Conservation (phyloP, 2,797 vertebrate species). For the Dipus sagitta region DNA sequence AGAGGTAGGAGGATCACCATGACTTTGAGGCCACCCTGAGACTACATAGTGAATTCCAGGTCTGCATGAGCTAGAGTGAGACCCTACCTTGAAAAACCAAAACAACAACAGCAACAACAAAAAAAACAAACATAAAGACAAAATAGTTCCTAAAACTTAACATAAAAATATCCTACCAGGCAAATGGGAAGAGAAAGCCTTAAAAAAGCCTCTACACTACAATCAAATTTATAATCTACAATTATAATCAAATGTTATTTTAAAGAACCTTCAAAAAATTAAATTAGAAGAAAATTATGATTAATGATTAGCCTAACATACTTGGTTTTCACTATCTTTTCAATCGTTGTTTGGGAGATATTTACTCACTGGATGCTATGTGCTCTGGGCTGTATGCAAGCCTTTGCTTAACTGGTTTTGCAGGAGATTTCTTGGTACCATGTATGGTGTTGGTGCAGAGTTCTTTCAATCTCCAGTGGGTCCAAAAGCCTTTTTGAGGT, state of each 20-base stretch:
- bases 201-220: neutral
- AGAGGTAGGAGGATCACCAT: too few relatives aligned
- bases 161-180: neutral
- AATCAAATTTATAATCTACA: neutral
- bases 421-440: neutral
- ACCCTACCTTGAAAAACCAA: too few relatives aligned
- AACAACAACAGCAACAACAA: too few relatives aligned
- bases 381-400: neutral
- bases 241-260: neutral
- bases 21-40: too few relatives aligned
- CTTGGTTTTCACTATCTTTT: neutral
- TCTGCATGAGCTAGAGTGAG: too few relatives aligned
- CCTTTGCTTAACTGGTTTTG: neutral
- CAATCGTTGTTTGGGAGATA: neutral
- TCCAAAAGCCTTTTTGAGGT: slow-evolving; percentile 78
- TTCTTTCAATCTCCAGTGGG: slow-evolving; percentile 81
- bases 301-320: neutral
- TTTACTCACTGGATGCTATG: slow-evolving; percentile 58
- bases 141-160: neutral
- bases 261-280: neutral
- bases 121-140: neutral
- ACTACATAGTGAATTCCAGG: too few relatives aligned
- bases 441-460: slow-evolving; percentile 64
- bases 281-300: slow-evolving; percentile 21
- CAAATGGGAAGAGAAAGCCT: neutral